Evolutionary conservation across 2,888 invertebrate genomes (phyloP).

Genomic region (Creontiades dilutus): DNA sequence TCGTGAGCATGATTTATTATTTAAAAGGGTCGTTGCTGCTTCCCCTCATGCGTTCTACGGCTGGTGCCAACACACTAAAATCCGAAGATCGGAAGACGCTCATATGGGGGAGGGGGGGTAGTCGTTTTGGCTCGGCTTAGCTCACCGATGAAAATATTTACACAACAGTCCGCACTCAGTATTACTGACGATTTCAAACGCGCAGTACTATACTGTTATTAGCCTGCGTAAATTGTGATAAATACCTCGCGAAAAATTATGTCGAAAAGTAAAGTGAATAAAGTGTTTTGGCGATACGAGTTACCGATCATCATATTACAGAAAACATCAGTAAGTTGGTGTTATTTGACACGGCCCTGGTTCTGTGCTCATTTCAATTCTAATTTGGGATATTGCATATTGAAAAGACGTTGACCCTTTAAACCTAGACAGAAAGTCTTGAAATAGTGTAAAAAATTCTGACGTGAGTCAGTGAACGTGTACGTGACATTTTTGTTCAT

Average conservation of each 20-base stretch:
- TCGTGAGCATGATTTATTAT: neutral
- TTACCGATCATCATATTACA: neutral
- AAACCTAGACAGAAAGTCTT: no score
- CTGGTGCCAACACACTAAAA: neutral
- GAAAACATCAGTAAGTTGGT: neutral
- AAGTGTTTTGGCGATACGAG: slow-evolving; percentile 30
- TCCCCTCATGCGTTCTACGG: neutral
- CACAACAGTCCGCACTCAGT: neutral
- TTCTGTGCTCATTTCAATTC: neutral
- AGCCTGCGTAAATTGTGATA: no score
- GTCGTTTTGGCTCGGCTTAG: neutral
- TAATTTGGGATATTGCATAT: neutral
- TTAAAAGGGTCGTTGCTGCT: neutral
- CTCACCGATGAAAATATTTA: neutral
- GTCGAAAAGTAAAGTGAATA: neutral
- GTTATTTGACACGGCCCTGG: neutral
- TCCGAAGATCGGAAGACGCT: neutral
- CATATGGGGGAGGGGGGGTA: neutral
- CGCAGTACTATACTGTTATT: neutral
- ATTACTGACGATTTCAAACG: neutral
- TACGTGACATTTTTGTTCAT: no score
- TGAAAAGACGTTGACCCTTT: neutral
- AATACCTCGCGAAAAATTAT: neutral
- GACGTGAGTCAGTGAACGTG: no score
- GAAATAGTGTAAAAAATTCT: no score